Conservation (phyloP, 2,797 vertebrate genomes). For the Acanthopagrus latus region DNA sequence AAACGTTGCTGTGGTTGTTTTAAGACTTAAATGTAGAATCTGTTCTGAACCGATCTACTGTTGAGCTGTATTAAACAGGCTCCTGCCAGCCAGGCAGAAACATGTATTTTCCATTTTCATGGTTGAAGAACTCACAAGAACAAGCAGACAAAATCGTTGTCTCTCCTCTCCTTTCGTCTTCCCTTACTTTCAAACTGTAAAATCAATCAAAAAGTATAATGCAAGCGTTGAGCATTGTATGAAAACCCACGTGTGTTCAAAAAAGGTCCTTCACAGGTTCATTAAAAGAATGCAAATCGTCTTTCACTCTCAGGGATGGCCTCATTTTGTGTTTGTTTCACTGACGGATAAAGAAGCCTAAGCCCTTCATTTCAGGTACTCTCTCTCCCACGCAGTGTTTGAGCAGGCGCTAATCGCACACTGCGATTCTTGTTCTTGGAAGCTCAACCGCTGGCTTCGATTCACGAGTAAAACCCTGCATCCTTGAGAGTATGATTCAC, state of each 20-base stretch:
- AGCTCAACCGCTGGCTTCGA: conserved; percentile 57
- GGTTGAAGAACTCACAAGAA: background rate
- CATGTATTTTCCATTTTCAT: background rate
- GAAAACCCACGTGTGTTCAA: conserved; percentile 29
- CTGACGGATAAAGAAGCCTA: conserved; percentile 76
- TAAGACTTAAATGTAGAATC: background rate
- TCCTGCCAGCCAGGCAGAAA: background rate
- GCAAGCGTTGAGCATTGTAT: conserved; percentile 37
- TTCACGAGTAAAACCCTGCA: conserved; percentile 45
- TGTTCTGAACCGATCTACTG: background rate
- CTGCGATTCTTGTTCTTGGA: conserved; percentile 64
- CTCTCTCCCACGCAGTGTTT: conserved; percentile 71
- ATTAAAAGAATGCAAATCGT: conserved; percentile 63
- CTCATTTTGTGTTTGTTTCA: conserved; percentile 66
- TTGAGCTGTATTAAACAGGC: background rate
- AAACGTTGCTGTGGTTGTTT: background rate
- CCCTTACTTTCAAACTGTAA: background rate
- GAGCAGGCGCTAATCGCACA: conserved; percentile 75
- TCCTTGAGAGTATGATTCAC: conserved; percentile 36
- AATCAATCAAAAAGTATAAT: conserved; percentile 21
- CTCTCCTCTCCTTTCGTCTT: background rate
- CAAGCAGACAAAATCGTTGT: background rate
- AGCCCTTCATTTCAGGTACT: conserved; percentile 77
- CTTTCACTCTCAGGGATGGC: conserved; percentile 42
- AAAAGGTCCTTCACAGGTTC: conserved; percentile 37